These are phyloP conservation scores for Sander lucioperca DNA, from an alignment of 2,113 vertebrate species.

Conservation along the genomic window DNA sequence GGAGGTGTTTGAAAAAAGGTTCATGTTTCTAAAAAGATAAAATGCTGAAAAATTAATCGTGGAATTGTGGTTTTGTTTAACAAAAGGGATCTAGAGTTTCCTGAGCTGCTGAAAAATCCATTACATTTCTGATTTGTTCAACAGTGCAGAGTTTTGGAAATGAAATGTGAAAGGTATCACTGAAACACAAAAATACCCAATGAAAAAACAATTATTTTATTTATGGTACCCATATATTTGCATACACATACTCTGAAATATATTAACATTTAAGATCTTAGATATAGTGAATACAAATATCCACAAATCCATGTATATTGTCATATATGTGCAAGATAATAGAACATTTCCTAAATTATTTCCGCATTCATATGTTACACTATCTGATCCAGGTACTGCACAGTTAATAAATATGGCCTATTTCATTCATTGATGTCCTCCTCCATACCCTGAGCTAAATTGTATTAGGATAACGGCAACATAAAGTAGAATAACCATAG, in stretches of 20 bases:
- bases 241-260: constrained; percentile 80
- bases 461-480: constrained; percentile 40
- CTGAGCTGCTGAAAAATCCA: background rate
- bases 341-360: constrained; percentile 61
- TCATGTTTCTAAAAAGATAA: background rate
- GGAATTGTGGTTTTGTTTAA: background rate
- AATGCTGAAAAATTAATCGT: background rate
- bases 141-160: background rate
- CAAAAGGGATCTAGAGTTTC: background rate
- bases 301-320: constrained; percentile 69
- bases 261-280: constrained; percentile 79
- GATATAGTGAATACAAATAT: constrained; percentile 81
- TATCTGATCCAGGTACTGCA: constrained; percentile 53
- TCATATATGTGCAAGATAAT: constrained; percentile 74
- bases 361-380: constrained; percentile 77
- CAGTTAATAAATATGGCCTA: constrained; percentile 72
- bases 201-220: constrained; percentile 77
- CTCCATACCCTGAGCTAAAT: constrained; percentile 72
- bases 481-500: constrained; percentile 30
- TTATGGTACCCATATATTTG: constrained; percentile 73
- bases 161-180: background rate
- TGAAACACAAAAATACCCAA: constrained; percentile 32
- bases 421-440: constrained; percentile 63
- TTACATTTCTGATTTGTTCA: background rate
- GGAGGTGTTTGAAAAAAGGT: background rate